Evolutionary conservation across 2,113 vertebrate species (phyloP), one percentile per base, ranked within the genome.

Genomic region (Cinclus mexicanus): DNA sequence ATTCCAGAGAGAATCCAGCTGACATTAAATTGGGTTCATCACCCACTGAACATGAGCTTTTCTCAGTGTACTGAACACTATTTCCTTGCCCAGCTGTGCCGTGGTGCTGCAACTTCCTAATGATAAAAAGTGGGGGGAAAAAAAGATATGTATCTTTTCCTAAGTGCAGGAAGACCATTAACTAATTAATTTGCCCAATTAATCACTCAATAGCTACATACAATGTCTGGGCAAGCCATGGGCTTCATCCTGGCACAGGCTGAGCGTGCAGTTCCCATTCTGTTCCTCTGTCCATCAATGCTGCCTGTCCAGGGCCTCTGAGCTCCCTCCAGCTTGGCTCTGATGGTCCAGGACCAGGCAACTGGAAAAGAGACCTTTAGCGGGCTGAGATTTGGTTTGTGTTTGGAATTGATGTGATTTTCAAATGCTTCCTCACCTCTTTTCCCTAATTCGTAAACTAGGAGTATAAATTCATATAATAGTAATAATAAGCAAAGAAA

Each of bases 151-250:
- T n/a, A 35, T 56, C 31, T 71, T 69, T 94, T 77, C n/a, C 9
- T 55, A 56, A 84, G 41, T 42, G 37, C 46, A 69, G n/a, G 24
- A 29, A 35, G 21, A 47, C 55, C 47, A 79, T 72, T 79, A 85
- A 39, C 61, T 87, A 61, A 93, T 89, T 89, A 71, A 94, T 87
- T 84, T 65, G 23, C 21, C 42, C 63, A 69, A 39, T 87, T 87
- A 90, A 80, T 87, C 84, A 69, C 53, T 65, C 56, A 13, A 1
- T 37, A 79, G 31, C 61, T 81, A n/a, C 33, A 37, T n/a, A 10
- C 33, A 55, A 8, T 18, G 28, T 17, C 26, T 76, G 63, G 44
- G 44, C 28, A 71, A 89, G 69, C 72, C 52, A 26, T 25, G 25
- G 84, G n/a, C 25, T 91, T 64, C 42, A 28, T 78, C 42, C 31